Percentiles rank a stretch among this genome's conserved stretches.
Evolutionary conservation across 2,888 invertebrate genomes (phyloP).

Genomic region (Asteroscopus sphinx): DNA sequence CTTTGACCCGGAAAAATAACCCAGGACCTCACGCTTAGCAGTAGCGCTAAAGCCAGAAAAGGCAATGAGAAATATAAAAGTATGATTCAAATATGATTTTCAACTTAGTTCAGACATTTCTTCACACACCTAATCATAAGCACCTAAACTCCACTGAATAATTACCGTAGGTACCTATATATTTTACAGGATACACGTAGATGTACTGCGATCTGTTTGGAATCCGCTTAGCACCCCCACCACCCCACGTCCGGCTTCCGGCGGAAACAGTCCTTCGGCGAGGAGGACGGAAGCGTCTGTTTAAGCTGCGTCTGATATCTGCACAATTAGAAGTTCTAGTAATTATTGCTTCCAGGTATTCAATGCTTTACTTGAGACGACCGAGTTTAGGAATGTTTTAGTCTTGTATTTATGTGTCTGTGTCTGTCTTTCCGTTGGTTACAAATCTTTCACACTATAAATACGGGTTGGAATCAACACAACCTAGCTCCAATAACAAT

Average conservation of each 20-base stretch:
- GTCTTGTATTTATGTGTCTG: constrained; percentile 1
- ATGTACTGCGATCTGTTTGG: constrained; percentile 64
- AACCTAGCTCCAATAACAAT: too few species aligned
- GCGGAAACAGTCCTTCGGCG: constrained; percentile 74
- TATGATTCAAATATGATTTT: too few species aligned
- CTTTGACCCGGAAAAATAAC: too few species aligned
- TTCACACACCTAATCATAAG: not conserved
- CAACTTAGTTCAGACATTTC: too few species aligned
- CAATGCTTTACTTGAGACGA: constrained; percentile 30
- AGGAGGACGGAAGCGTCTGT: constrained; percentile 72
- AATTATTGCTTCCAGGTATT: constrained; percentile 63
- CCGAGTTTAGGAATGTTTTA: constrained; percentile 6
- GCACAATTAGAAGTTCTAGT: constrained; percentile 60
- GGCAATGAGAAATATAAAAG: too few species aligned
- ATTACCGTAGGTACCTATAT: constrained; percentile 39
- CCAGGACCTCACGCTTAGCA: too few species aligned
- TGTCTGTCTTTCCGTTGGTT: too few species aligned
- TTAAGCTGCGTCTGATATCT: constrained; percentile 71
- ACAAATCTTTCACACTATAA: too few species aligned
- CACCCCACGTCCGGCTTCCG: constrained; percentile 69
- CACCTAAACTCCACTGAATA: constrained; percentile 37
- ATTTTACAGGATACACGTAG: constrained; percentile 53
- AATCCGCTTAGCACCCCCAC: constrained; percentile 65
- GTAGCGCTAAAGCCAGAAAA: too few species aligned
- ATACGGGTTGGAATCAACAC: too few species aligned